Evolutionary conservation across 2,888 invertebrate genomes (phyloP).

Genomic region (Gandaritis pyraliata): DNA sequence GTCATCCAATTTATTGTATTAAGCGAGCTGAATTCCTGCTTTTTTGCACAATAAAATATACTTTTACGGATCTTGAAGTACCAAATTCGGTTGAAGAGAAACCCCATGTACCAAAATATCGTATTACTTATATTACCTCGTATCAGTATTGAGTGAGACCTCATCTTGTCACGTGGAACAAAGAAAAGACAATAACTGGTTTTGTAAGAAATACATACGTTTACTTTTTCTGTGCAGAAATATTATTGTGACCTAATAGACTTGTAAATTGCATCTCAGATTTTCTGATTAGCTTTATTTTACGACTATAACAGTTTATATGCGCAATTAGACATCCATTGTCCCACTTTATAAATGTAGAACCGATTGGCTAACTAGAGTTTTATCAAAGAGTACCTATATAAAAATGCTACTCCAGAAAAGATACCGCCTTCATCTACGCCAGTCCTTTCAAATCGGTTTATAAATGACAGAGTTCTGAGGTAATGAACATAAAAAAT

Average conservation of each 20-base stretch:
- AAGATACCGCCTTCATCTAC: too few species aligned
- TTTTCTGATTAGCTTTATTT: constrained; percentile 10
- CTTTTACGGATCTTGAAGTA: constrained; percentile 1
- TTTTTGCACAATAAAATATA: constrained; percentile 1
- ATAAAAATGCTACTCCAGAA: too few species aligned
- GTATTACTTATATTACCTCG: neutral
- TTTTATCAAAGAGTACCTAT: too few species aligned
- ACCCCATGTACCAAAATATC: constrained; percentile 6
- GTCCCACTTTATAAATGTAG: too few species aligned
- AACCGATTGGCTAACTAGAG: too few species aligned
- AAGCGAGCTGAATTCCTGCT: neutral
- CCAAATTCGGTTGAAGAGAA: constrained; percentile 20
- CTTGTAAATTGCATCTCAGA: constrained; percentile 15
- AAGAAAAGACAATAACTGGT: neutral
- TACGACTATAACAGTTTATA: neutral
- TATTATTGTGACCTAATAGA: constrained; percentile 14
- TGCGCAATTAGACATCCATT: neutral
- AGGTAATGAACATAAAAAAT: too few species aligned
- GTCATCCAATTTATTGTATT: neutral
- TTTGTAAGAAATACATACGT: neutral
- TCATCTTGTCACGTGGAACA: neutral
- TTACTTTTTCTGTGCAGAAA: neutral
- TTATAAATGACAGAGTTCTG: too few species aligned
- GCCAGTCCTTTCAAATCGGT: too few species aligned
- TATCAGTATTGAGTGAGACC: too few species aligned